These are phyloP conservation scores for Conchocele bisecta DNA, from an alignment of 2,888 invertebrate species.

Conservation along the genomic window DNA sequence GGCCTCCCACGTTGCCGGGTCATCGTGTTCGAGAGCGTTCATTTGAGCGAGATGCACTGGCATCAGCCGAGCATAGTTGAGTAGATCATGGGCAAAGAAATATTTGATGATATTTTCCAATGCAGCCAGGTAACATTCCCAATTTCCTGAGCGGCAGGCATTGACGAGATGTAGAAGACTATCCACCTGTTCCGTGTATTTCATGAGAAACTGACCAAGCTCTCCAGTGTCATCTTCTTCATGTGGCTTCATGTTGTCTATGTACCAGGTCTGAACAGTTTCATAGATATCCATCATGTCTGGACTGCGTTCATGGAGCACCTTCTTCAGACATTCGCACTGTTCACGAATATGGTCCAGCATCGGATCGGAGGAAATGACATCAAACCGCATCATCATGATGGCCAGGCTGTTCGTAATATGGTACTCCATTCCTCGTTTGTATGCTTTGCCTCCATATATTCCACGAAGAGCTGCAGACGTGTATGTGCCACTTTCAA, in stretches of 20 bases:
- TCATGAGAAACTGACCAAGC: not conserved
- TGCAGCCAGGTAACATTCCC: no score
- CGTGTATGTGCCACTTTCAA: slow-evolving; percentile 44
- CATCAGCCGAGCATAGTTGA: no score
- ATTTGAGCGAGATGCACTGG: slow-evolving; percentile 5
- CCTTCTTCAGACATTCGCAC: not conserved
- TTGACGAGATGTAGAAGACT: not conserved
- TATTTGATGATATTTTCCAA: no score
- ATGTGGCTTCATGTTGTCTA: not conserved
- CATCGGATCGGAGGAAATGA: not conserved
- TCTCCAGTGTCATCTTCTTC: not conserved
- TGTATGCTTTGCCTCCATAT: slow-evolving; percentile 28
- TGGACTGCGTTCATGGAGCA: not conserved
- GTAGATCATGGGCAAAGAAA: not conserved
- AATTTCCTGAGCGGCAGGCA: no score
- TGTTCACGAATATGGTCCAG: not conserved
- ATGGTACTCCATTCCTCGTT: slow-evolving; percentile 38
- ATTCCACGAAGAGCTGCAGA: slow-evolving; percentile 38
- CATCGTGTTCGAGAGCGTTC: no score
- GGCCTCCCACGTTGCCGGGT: no score
- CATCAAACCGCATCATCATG: not conserved
- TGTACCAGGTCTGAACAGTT: not conserved
- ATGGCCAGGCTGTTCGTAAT: not conserved
- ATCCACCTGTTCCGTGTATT: not conserved
- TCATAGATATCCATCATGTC: not conserved